A percentile compares a stretch with the other conserved stretches of the same genome.
Evolutionary conservation across 2,797 vertebrate species (phyloP).

Genomic region (Paramormyrops hopkinsi): DNA sequence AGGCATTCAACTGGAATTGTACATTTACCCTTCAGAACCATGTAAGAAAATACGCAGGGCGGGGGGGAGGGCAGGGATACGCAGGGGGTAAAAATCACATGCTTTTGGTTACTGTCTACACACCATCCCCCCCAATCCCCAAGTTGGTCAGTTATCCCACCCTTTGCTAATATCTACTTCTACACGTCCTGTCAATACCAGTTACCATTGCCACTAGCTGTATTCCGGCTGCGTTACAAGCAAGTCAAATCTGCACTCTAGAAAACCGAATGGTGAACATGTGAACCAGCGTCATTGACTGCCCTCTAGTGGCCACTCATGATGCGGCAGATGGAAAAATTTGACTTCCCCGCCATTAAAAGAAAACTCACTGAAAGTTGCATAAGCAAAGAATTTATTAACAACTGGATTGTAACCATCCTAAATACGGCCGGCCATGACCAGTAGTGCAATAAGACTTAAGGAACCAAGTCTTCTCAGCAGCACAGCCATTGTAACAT

Average conservation of each 20-base stretch:
- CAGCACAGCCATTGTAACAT: not conserved
- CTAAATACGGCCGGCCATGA: not conserved
- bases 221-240: not conserved
- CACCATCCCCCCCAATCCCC: not conserved
- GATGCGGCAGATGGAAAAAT: not conserved
- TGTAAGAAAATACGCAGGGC: not conserved
- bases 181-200: not conserved
- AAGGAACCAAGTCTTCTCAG: not conserved
- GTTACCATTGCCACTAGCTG: not conserved
- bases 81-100: not conserved
- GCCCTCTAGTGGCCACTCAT: not conserved
- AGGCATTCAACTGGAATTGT: not conserved
- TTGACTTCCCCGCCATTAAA: not conserved
- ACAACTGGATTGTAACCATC: not conserved
- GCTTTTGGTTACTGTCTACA: not conserved
- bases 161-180: not conserved
- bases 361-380: not conserved
- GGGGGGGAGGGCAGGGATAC: not conserved
- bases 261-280: not conserved
- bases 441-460: conserved; percentile 13
- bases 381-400: conserved; percentile 14
- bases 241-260: not conserved
- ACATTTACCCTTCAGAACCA: not conserved
- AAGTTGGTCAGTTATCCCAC: not conserved
- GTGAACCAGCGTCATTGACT: not conserved